A percentile compares a stretch with the other conserved stretches of the same genome.
These are phyloP conservation scores for Ceyx margarethae DNA, from an alignment of 2,113 vertebrate species.

Conservation along the genomic window DNA sequence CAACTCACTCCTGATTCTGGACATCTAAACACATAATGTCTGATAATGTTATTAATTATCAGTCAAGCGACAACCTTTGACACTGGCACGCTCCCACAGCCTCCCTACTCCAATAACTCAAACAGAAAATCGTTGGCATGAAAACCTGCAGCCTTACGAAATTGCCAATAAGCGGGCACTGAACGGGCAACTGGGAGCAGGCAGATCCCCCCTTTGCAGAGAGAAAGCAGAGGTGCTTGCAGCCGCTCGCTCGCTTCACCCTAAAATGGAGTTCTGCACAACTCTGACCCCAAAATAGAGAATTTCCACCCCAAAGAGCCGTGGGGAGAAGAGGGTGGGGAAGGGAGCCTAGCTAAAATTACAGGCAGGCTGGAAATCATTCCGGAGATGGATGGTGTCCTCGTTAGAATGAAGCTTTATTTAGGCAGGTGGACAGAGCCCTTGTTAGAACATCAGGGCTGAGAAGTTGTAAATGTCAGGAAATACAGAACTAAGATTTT, in stretches of 20 bases:
- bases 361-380: conserved; percentile 30
- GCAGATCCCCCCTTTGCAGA: conserved; percentile 42
- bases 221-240: conserved; percentile 55
- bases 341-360: conserved; percentile 37
- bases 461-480: conserved; percentile 49
- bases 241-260: conserved; percentile 20
- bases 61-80: conserved; percentile 67
- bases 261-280: conserved; percentile 28
- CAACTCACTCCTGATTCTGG: conserved; percentile 67
- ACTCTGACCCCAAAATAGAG: conserved; percentile 32
- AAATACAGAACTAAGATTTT: conserved; percentile 56
- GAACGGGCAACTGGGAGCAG: conserved; percentile 22
- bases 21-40: conserved; percentile 69
- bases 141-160: conserved; percentile 54
- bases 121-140: conserved; percentile 67
- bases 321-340: neutral
- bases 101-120: conserved; percentile 62
- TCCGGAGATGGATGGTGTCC: conserved; percentile 43
- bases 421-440: conserved; percentile 40
- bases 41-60: conserved; percentile 73
- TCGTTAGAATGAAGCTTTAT: conserved; percentile 56
- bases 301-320: conserved; percentile 42
- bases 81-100: conserved; percentile 66
- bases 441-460: conserved; percentile 55
- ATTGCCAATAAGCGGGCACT: conserved; percentile 56